phyloP scores from a whole-genome alignment of 2,888 invertebrate genomes.

The Kryphioiulus occultus region DNA sequence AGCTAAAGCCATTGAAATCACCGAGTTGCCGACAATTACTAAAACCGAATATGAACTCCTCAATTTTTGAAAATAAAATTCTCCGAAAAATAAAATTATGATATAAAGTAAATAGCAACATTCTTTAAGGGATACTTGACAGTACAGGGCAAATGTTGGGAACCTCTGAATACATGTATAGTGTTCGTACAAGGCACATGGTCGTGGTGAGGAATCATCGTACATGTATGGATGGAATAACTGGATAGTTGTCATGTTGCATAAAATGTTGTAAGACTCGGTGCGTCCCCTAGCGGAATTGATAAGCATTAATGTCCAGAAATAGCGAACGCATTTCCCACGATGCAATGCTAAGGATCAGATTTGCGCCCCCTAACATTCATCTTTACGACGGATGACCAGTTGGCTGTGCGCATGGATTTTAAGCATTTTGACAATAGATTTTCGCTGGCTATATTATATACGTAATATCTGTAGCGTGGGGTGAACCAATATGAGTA shows the following conservation, averaged over 20 bases:
- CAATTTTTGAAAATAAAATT: no score
- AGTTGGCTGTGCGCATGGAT: not conserved
- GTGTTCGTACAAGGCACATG: no score
- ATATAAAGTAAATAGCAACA: no score
- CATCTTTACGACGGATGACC: conserved; percentile 7
- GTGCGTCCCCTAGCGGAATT: not conserved
- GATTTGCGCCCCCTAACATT: not conserved
- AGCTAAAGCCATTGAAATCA: no score
- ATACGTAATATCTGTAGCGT: not conserved
- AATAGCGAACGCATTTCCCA: not conserved
- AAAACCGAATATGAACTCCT: no score
- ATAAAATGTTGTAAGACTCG: not conserved
- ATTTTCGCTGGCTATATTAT: not conserved
- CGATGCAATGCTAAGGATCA: not conserved
- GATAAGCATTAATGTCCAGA: not conserved
- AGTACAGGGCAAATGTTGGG: no score
- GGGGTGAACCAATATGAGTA: conserved; percentile 3
- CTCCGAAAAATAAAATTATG: no score
- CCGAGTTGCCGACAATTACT: no score
- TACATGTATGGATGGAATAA: not conserved
- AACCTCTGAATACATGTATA: no score
- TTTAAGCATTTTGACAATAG: conserved; percentile 40
- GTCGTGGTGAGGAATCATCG: not conserved
- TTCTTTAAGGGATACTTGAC: no score
- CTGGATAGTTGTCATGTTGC: not conserved